A percentile compares a stretch with the other conserved stretches of the same genome.
phyloP scores from a whole-genome alignment of 2,113 vertebrate genomes.

The Pagrus major region DNA sequence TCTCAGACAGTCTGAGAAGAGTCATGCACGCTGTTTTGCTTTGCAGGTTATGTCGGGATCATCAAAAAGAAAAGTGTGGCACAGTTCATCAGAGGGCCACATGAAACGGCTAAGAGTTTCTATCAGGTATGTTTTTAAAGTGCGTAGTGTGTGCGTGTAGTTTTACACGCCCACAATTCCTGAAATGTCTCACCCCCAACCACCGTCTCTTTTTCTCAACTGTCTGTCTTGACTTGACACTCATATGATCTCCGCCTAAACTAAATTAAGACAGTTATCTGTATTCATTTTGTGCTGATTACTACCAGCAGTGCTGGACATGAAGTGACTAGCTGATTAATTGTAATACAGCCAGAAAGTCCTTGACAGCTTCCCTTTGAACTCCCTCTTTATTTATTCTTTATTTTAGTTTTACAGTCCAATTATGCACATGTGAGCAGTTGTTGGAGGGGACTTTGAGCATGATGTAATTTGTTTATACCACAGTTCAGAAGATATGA shows the following conservation, averaged over 20 bases:
- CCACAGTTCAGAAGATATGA: background rate
- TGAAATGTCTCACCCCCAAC: background rate
- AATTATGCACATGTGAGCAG: background rate
- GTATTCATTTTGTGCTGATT: background rate
- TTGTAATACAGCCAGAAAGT: background rate
- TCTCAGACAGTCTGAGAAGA: background rate
- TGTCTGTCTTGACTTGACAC: background rate
- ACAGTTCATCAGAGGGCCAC: slow-evolving; percentile 9
- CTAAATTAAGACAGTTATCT: background rate
- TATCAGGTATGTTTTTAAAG: slow-evolving; percentile 27
- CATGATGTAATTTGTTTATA: background rate
- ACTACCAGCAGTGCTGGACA: background rate
- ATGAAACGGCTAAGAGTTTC: slow-evolving; percentile 7
- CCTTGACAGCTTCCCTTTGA: background rate
- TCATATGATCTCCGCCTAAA: background rate
- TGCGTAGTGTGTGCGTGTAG: background rate
- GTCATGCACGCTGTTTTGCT: slow-evolving; percentile 13
- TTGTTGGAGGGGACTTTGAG: background rate
- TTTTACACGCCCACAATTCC: background rate
- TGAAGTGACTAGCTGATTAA: background rate
- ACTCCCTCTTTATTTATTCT: background rate
- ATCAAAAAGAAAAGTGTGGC: slow-evolving; percentile 3
- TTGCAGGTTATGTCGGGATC: slow-evolving; percentile 47
- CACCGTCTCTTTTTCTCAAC: background rate
- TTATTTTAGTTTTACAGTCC: background rate